Conservation (phyloP, 2,888 invertebrate genomes). For the Cosmia pyralina region DNA sequence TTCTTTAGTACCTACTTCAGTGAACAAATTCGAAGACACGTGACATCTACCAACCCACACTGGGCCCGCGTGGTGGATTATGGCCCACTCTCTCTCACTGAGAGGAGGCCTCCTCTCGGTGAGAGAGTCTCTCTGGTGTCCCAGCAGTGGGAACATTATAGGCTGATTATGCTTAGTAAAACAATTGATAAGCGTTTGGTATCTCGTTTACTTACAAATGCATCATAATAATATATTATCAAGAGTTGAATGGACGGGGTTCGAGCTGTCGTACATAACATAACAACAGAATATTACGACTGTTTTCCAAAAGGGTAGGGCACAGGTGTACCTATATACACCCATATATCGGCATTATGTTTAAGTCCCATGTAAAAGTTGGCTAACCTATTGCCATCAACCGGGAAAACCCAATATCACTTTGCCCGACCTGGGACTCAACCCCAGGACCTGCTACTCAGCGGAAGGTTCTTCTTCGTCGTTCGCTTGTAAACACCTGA, state of each 20-base stretch:
- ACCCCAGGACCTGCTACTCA: not conserved
- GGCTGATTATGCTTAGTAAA: not conserved
- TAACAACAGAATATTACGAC: no score
- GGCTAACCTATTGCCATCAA: not conserved
- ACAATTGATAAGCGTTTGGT: not conserved
- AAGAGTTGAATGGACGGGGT: not conserved
- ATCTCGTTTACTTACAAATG: not conserved
- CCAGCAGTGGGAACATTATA: no score
- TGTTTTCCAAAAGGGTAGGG: no score
- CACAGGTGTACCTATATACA: not conserved
- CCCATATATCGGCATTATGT: not conserved
- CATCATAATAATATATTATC: not conserved
- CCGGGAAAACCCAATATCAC: not conserved
- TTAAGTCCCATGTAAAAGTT: not conserved
- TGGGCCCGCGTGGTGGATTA: no score
- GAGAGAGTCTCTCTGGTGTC: no score
- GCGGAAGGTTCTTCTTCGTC: not conserved
- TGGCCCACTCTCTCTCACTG: no score
- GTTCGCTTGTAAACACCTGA: not conserved
- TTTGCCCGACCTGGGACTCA: no score
- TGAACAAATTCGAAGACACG: not conserved
- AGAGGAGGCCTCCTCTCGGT: no score
- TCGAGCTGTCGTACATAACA: not conserved
- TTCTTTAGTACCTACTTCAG: no score
- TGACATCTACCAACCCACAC: no score